Evolutionary conservation across 2,888 invertebrate species (phyloP), one percentile per base, ranked within the genome.

Genomic region (Entomobrya multifasciata): DNA sequence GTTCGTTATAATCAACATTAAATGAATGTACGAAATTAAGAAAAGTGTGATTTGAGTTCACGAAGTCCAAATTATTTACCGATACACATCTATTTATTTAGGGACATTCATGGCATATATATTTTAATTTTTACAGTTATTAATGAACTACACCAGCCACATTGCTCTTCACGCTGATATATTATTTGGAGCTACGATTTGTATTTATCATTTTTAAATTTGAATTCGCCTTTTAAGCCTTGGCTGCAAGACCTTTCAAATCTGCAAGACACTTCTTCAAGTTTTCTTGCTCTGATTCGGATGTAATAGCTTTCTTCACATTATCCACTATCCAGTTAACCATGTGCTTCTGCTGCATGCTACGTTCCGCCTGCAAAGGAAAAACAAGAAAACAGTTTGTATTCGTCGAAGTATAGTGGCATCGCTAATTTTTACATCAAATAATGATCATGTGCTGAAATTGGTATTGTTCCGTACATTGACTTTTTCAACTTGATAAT

Each of bases 261-360:
- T 98, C 97, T 22, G 95, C 94, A 92, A 99, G 96, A 93, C 98
- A 98, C 92, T 96, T 96, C 93, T 96, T 95, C 88, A 99, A 94
- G 89, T 96, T 95, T 91, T 97, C 96, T 93, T 97, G 97, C 93
- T 99, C 98, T 93, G 98, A 97, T 92, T 97, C 96, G 0, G 98
- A 96, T n/a, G 98, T 97, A 92, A 99, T 97, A 87, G 97, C 95
- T 92, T 96, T 95, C 90, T 94, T 94, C 8, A 99, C 99, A 92
- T 94, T 96, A 91, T 93, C 93, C 17, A 98, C 96, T 89, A 99
- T 96, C 97, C 98, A 99, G 93, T 97, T 95, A 30, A 97, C 97
- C 96, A 99, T 96, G 93, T 98, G 96, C 93, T 96, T 97, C 93
- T 99, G 98, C 91, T 96, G 94, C 88, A 99, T 94, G 91, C 96